Percentiles rank a stretch among this genome's conserved stretches.
phyloP scores from a whole-genome alignment of 2,888 invertebrate genomes.

The Serrognathus titanus region DNA sequence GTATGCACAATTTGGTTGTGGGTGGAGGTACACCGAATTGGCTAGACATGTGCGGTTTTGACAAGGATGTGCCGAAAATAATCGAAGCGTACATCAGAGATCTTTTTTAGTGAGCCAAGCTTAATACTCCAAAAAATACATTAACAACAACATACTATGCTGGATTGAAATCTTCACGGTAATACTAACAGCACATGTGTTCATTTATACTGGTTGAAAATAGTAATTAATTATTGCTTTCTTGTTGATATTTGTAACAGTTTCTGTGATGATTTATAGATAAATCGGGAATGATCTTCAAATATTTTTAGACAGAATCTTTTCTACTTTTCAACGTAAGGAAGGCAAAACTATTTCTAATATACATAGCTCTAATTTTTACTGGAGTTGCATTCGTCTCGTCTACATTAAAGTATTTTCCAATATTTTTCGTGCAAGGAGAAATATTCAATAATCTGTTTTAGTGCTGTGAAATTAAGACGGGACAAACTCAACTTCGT shows the following conservation, averaged over 20 bases:
- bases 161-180: background rate
- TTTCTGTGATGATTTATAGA: background rate
- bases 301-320: too few relatives aligned
- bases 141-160: background rate
- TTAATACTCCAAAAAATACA: background rate
- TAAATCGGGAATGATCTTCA: too few relatives aligned
- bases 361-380: too few relatives aligned
- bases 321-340: too few relatives aligned
- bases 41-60: slow-evolving; percentile 62
- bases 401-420: too few relatives aligned
- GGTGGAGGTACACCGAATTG: slow-evolving; percentile 49
- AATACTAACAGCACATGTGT: slow-evolving; percentile 8
- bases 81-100: slow-evolving; percentile 63
- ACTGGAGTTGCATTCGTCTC: too few relatives aligned
- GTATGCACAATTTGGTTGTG: slow-evolving; percentile 52
- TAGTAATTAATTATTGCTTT: background rate
- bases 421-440: too few relatives aligned
- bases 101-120: slow-evolving; percentile 42
- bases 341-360: too few relatives aligned
- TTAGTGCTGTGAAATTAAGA: too few relatives aligned
- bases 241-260: background rate
- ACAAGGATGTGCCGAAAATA: slow-evolving; percentile 59
- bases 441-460: too few relatives aligned
- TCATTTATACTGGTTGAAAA: background rate
- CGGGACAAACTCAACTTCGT: too few relatives aligned